Evolutionary conservation across 2,888 invertebrate genomes (phyloP).

Genomic region (Platycheirus albimanus): DNA sequence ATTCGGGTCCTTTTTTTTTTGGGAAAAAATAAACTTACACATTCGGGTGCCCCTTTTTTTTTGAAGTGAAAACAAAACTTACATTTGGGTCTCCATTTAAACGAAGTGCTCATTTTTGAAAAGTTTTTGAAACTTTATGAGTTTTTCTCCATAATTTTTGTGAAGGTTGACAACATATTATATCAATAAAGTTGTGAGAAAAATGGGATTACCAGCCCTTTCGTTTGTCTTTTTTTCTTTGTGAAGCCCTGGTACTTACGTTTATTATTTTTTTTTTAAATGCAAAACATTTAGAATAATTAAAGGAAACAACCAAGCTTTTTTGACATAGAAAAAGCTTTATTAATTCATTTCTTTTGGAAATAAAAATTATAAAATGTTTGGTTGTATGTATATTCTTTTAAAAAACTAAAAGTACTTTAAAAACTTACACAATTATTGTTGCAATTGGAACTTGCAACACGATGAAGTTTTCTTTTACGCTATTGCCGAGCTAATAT

Average conservation of each 20-base stretch:
- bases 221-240: neutral
- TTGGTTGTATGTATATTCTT: conserved; percentile 9
- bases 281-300: conserved; percentile 29
- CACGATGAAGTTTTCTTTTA: neutral
- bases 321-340: conserved; percentile 28
- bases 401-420: conserved; percentile 22
- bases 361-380: conserved; percentile 28
- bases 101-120: too few species aligned
- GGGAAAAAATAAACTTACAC: conserved; percentile 14
- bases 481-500: neutral
- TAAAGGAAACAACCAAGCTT: conserved; percentile 40
- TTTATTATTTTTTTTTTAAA: conserved; percentile 11
- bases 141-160: conserved; percentile 3
- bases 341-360: conserved; percentile 32
- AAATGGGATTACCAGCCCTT: conserved; percentile 38
- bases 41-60: conserved; percentile 24
- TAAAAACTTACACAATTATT: conserved; percentile 11
- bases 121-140: conserved; percentile 3
- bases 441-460: neutral
- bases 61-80: conserved; percentile 14
- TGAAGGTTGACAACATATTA: conserved; percentile 25
- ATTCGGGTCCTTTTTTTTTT: conserved; percentile 35
- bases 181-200: conserved; percentile 9
- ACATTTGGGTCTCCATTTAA: conserved; percentile 22
- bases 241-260: conserved; percentile 11